Percentiles rank a stretch among this genome's conserved stretches.
These are phyloP conservation scores for Drosophila gaucha DNA, from an alignment of 2,888 invertebrate species.

Conservation along the genomic window DNA sequence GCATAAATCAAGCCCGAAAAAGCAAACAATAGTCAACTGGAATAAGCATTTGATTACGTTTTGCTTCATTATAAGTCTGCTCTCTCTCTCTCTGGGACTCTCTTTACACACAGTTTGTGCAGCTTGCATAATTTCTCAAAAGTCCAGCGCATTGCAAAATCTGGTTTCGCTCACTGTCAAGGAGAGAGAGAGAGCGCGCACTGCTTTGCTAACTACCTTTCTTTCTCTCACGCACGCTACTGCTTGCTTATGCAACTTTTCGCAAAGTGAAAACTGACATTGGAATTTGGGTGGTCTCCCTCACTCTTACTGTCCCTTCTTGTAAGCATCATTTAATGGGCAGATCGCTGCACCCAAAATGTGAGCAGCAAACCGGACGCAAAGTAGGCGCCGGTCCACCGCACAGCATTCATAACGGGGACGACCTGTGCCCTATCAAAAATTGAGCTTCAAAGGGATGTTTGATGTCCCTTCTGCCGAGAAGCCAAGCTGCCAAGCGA, in stretches of 20 bases:
- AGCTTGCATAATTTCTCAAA: constrained; percentile 66
- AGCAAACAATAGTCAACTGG: constrained; percentile 52
- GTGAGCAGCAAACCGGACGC: constrained; percentile 52
- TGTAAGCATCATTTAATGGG: constrained; percentile 52
- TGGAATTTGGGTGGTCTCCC: constrained; percentile 36
- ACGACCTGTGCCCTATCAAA: constrained; percentile 83
- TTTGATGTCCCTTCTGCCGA: constrained; percentile 61
- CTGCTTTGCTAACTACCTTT: constrained; percentile 2
- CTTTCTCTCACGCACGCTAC: neutral
- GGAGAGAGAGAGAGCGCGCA: constrained; percentile 9
- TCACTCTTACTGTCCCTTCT: neutral
- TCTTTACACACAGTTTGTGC: constrained; percentile 41
- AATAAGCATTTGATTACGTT: constrained; percentile 51
- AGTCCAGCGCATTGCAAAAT: constrained; percentile 54
- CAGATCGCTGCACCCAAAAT: constrained; percentile 82
- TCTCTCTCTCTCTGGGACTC: constrained; percentile 1
- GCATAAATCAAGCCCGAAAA: constrained; percentile 51
- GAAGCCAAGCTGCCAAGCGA: constrained; percentile 81
- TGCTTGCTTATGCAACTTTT: constrained; percentile 66
- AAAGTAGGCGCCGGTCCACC: constrained; percentile 76
- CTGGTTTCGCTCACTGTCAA: constrained; percentile 45
- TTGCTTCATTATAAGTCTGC: constrained; percentile 7
- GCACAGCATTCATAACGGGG: constrained; percentile 54
- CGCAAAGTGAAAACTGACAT: constrained; percentile 62
- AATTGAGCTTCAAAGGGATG: constrained; percentile 79